A percentile compares a stretch with the other conserved stretches of the same genome.
Evolutionary conservation across 30 jellyfish, hydroid and myxozoan species (phyloP).

Genomic region (Aurelia coerulea): DNA sequence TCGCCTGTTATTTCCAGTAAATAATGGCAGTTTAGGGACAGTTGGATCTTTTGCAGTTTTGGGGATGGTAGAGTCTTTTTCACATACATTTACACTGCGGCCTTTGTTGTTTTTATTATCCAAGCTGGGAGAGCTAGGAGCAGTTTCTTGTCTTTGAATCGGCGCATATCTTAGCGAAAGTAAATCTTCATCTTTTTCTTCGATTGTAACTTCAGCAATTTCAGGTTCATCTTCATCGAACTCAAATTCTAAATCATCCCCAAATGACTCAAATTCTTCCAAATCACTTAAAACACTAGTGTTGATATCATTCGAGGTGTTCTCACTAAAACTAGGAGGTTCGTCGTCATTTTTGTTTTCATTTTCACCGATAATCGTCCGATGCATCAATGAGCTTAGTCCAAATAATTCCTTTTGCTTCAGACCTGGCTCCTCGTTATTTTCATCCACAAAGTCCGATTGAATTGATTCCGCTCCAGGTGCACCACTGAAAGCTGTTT

Average conservation of each 20-base stretch:
- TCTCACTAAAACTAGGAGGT: neutral
- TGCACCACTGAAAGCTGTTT: too few relatives aligned
- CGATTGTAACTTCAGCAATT: conserved; percentile 17
- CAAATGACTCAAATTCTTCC: conserved; percentile 15
- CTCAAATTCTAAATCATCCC: conserved; percentile 62
- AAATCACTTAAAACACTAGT: neutral
- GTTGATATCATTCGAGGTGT: neutral
- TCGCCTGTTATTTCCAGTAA: conserved; percentile 23
- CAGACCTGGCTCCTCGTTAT: too few relatives aligned
- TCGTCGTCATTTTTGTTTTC: neutral
- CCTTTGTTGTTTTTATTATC: neutral
- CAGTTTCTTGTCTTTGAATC: conserved; percentile 47
- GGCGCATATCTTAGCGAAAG: conserved; percentile 60
- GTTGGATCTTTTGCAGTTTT: neutral
- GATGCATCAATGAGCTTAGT: neutral
- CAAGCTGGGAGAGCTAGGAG: conserved; percentile 26
- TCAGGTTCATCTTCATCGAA: conserved; percentile 66
- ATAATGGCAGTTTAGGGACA: neutral
- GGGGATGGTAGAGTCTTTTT: neutral
- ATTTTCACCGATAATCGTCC: neutral
- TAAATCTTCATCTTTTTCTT: conserved; percentile 1
- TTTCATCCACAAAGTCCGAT: too few relatives aligned
- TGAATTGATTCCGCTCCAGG: too few relatives aligned
- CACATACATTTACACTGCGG: neutral
- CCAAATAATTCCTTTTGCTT: neutral